A percentile compares a stretch with the other conserved stretches of the same genome.
phyloP scores from a whole-genome alignment of 2,888 invertebrate genomes.

The Holacanthella duospinosa region DNA sequence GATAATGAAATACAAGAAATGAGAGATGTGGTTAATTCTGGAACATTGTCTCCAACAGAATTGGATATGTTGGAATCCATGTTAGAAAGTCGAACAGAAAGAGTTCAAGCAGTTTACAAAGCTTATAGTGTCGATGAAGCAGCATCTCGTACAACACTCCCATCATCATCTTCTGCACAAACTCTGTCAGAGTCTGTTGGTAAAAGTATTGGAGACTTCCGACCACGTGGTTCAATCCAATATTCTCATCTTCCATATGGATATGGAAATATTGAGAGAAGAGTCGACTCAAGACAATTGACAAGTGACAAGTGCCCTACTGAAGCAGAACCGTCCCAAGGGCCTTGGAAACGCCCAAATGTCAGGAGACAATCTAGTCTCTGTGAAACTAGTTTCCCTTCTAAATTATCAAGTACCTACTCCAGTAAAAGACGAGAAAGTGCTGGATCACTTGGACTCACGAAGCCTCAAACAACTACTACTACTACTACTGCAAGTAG shows the following conservation, averaged over 20 bases:
- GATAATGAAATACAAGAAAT: constrained; percentile 37
- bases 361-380: constrained; percentile 33
- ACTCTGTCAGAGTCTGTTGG: constrained; percentile 14
- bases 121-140: constrained; percentile 35
- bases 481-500: constrained; percentile 10
- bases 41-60: constrained; percentile 37
- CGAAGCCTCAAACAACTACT: background rate
- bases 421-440: constrained; percentile 26
- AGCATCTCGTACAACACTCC: background rate
- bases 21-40: constrained; percentile 32
- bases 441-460: constrained; percentile 24
- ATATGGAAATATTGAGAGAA: background rate
- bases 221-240: background rate
- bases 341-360: constrained; percentile 16
- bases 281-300: constrained; percentile 5
- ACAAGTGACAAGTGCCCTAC: constrained; percentile 30
- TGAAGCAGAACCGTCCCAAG: constrained; percentile 22
- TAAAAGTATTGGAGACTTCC: constrained; percentile 29
- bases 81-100: constrained; percentile 32
- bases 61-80: constrained; percentile 38
- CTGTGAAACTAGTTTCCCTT: constrained; percentile 17
- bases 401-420: background rate
- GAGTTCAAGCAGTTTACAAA: constrained; percentile 36
- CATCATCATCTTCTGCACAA: background rate
- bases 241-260: background rate